These are phyloP conservation scores for Tor tambroides DNA, from an alignment of 2,113 vertebrate species.

Conservation along the genomic window DNA sequence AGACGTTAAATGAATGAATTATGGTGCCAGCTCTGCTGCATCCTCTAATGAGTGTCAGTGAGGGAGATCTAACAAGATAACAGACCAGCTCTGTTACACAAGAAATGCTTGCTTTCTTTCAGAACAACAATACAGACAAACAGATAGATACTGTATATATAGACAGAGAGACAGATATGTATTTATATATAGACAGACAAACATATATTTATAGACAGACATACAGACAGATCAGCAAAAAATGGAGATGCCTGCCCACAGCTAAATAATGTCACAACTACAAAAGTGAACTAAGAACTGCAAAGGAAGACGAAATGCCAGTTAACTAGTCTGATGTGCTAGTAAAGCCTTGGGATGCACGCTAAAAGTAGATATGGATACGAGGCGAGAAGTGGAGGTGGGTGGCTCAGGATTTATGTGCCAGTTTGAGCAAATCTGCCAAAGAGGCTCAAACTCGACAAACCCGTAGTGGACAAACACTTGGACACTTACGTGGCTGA, in stretches of 20 bases:
- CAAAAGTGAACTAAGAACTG: background rate
- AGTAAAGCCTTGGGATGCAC: background rate
- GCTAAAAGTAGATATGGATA: background rate
- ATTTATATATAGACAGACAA: too few species aligned
- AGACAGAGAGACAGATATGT: background rate
- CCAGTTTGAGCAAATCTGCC: background rate
- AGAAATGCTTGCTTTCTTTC: background rate
- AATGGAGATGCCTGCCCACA: background rate
- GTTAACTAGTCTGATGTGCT: too few species aligned
- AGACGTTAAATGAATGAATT: background rate
- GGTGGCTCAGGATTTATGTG: background rate
- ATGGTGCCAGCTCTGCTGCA: background rate
- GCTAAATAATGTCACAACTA: background rate
- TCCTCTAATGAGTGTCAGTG: background rate
- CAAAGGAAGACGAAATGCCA: background rate
- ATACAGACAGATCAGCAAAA: background rate
- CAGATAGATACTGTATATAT: background rate
- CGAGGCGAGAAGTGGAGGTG: background rate
- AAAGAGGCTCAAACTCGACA: background rate
- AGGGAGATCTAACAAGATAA: background rate
- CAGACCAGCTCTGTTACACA: background rate
- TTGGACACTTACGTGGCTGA: conserved; percentile 91
- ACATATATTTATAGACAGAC: background rate
- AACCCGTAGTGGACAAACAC: background rate
- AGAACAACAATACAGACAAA: background rate